Evolutionary conservation across 1,140 invertebrate genomes (phyloP), one percentile per base, ranked within the genome.

Genomic region (Calephelis nemesis): DNA sequence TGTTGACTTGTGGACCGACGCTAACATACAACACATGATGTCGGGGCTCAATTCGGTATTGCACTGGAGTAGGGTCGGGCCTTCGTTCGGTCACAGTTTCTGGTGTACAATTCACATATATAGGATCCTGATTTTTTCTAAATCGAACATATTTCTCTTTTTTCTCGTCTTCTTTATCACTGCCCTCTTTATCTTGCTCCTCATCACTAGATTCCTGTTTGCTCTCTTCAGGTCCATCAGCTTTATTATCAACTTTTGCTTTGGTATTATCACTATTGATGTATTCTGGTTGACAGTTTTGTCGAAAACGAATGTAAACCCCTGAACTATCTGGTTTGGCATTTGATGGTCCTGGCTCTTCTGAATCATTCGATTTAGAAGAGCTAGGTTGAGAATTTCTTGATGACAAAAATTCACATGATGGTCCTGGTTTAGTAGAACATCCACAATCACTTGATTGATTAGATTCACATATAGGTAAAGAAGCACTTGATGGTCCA

Each of bases 21-120:
- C 73, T 77, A 10, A 79, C 75, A 50, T 77, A 79, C 0, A 79
- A 15, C 0, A 79, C 75, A 49, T 77, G 71, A 39, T 79, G 78
- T 0, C 75, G 58, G 8, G 78, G 78, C 30, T 79, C 78, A 0
- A 77, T 63, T n/a, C 71, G 70, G 13, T 77, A 77, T 42, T 77
- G 70, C 3, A 76, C 67, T 1, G 67, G 64, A 3, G 71, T 68
- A 0, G 63, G 47, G 5, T 63, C 12, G 0, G 63, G 52, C 12
- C 54, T 60, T 3, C 19, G 19, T 60, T 40, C 19, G 30, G 30
- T 19, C 39, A 72, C 63, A 3, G 70, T 19, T 60, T 74, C 63
- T 5, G 70, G 70, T 1, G 62, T 10, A 40, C 70, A 72, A 13
- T 75, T 74, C 15, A 77, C 69, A 40, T 67, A 68, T 3, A 78